Evolutionary conservation across 2,888 invertebrate species (phyloP).

Genomic region (Hirtodrosophila alboralis): DNA sequence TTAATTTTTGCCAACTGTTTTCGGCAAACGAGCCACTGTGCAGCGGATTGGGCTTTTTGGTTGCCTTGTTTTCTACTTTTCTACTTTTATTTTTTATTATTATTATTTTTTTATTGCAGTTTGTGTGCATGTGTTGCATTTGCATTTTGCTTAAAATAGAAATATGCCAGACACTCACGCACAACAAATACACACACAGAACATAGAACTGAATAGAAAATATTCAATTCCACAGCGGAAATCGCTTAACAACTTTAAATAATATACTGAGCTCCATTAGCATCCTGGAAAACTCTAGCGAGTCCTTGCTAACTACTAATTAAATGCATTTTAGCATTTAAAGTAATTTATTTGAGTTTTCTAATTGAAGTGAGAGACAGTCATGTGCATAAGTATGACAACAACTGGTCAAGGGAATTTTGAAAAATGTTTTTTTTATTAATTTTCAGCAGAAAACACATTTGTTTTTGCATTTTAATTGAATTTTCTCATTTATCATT

Average conservation of each 20-base stretch:
- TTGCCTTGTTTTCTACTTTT: slow-evolving; percentile 18
- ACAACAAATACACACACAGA: slow-evolving; percentile 20
- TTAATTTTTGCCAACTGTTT: too few relatives aligned
- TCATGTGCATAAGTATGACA: slow-evolving; percentile 17
- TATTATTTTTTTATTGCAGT: slow-evolving; percentile 21
- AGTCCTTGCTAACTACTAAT: slow-evolving; percentile 43
- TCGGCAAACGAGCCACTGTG: too few relatives aligned
- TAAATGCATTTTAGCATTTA: slow-evolving; percentile 42
- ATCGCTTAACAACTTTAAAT: slow-evolving; percentile 68
- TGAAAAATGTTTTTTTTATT: too few relatives aligned
- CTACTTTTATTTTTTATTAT: not conserved
- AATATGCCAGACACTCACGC: slow-evolving; percentile 68
- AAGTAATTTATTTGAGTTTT: slow-evolving; percentile 33
- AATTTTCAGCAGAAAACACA: too few relatives aligned
- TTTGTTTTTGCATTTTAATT: too few relatives aligned
- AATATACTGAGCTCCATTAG: slow-evolving; percentile 26
- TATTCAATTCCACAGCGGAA: slow-evolving; percentile 73
- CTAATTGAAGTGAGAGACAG: slow-evolving; percentile 44
- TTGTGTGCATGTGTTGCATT: slow-evolving; percentile 36
- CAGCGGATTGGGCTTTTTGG: slow-evolving; percentile 39
- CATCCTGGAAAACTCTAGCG: slow-evolving; percentile 29
- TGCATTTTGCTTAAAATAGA: slow-evolving; percentile 72
- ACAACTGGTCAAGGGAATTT: not conserved
- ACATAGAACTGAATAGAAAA: slow-evolving; percentile 32
- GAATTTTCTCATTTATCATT: too few relatives aligned